phyloP scores from a whole-genome alignment of 2,113 vertebrate genomes.

The Elephantulus edwardii region DNA sequence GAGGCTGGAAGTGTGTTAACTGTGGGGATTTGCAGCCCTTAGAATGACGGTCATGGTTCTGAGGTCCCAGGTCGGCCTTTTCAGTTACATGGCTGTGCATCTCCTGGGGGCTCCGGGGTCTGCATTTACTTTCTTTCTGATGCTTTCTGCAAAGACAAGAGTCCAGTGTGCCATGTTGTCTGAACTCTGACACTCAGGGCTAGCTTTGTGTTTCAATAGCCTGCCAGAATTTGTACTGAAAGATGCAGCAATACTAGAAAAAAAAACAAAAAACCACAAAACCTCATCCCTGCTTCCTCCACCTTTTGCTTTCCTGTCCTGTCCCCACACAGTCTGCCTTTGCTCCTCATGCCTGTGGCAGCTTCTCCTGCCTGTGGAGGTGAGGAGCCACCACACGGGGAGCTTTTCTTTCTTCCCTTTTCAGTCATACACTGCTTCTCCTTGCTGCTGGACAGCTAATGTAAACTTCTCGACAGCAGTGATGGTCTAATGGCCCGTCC shows the following conservation, averaged over 20 bases:
- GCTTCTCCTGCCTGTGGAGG: too few relatives aligned
- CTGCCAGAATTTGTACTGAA: slow-evolving; percentile 1
- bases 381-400: fast-evolving
- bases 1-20: background rate
- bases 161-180: background rate
- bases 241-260: background rate
- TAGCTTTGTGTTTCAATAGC: background rate
- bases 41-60: background rate
- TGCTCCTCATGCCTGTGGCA: background rate
- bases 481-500: background rate
- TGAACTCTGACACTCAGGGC: too few relatives aligned
- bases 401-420: background rate
- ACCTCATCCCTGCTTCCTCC: background rate
- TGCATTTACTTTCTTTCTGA: slow-evolving; percentile 89
- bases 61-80: background rate
- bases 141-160: slow-evolving; percentile 86
- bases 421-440: background rate
- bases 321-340: background rate
- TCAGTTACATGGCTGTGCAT: slow-evolving; percentile 86
- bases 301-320: background rate
- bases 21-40: background rate
- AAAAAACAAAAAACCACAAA: background rate
- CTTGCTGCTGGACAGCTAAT: background rate
- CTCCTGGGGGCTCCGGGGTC: slow-evolving; percentile 84
- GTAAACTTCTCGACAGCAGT: background rate